Percentiles rank a stretch among this genome's conserved stretches.
phyloP scores from a whole-genome alignment of 1,140 invertebrate genomes.

The Hylyphantes graminicola region DNA sequence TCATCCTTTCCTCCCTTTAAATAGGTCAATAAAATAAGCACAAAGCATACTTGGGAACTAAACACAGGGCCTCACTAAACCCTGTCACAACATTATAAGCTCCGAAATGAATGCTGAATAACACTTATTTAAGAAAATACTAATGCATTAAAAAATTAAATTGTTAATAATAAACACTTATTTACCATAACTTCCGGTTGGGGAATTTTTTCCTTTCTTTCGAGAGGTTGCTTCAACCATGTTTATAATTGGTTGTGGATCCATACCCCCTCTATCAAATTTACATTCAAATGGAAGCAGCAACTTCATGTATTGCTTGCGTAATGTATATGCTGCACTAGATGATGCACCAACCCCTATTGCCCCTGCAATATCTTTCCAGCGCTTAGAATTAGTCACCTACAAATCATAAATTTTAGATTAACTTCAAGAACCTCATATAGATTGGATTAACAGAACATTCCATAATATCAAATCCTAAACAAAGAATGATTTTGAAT shows the following conservation, averaged over 20 bases:
- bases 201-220: constrained; percentile 65
- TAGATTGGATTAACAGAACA: neutral
- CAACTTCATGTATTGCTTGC: constrained; percentile 98
- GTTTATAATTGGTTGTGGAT: constrained; percentile 94
- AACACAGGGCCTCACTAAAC: too few species aligned
- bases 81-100: too few species aligned
- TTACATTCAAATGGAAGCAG: constrained; percentile 95
- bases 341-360: constrained; percentile 95
- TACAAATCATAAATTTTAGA: constrained; percentile 68
- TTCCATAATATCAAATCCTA: neutral
- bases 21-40: too few species aligned
- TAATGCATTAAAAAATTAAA: too few species aligned
- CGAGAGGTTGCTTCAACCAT: constrained; percentile 73
- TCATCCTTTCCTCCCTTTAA: too few species aligned
- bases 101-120: too few species aligned
- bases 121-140: too few species aligned
- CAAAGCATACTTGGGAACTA: too few species aligned
- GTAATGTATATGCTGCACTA: constrained; percentile 94
- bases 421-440: neutral
- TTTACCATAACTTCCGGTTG: constrained; percentile 27
- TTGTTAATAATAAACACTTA: neutral
- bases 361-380: constrained; percentile 96
- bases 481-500: neutral
- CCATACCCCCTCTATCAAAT: constrained; percentile 94
- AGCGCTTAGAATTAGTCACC: constrained; percentile 98